Percentiles rank a stretch among this genome's conserved stretches.
Conservation (phyloP, 1,140 invertebrate species). For the Muscidifurax raptorellus region DNA sequence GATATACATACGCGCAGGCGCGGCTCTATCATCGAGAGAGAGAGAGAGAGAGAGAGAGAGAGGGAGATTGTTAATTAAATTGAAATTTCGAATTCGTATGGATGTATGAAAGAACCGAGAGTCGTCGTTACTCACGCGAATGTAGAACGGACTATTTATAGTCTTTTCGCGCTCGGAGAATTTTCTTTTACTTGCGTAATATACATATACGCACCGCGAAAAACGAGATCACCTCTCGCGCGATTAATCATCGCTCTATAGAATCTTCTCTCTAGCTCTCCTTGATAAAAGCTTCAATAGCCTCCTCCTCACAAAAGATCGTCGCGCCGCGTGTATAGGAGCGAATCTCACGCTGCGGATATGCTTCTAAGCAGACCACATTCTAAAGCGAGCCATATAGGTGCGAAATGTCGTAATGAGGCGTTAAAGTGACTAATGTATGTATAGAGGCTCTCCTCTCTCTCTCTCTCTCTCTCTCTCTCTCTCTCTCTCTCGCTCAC, state of each 20-base stretch:
- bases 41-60: too few relatives aligned
- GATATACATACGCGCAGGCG: neutral
- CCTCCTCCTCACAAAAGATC: too few relatives aligned
- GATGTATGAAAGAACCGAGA: too few relatives aligned
- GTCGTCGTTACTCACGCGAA: too few relatives aligned
- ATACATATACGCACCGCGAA: too few relatives aligned
- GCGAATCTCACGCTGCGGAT: neutral
- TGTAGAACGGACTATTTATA: too few relatives aligned
- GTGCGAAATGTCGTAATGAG: slow-evolving; percentile 68
- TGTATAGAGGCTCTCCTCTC: neutral
- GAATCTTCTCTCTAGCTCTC: too few relatives aligned
- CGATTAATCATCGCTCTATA: neutral
- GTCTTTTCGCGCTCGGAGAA: neutral
- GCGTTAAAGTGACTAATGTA: slow-evolving; percentile 64
- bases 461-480: too few relatives aligned
- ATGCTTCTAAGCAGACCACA: neutral
- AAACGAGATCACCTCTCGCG: neutral
- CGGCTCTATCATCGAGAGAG: neutral
- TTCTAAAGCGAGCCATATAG: slow-evolving; percentile 9
- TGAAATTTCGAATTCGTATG: neutral
- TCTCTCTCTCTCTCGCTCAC: slow-evolving; percentile 20
- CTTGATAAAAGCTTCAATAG: neutral
- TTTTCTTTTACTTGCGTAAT: too few relatives aligned
- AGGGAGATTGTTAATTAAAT: neutral
- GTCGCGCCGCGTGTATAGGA: neutral